These are phyloP conservation scores for Helogale parvula DNA, from an alignment of 2,113 vertebrate species.

Conservation along the genomic window DNA sequence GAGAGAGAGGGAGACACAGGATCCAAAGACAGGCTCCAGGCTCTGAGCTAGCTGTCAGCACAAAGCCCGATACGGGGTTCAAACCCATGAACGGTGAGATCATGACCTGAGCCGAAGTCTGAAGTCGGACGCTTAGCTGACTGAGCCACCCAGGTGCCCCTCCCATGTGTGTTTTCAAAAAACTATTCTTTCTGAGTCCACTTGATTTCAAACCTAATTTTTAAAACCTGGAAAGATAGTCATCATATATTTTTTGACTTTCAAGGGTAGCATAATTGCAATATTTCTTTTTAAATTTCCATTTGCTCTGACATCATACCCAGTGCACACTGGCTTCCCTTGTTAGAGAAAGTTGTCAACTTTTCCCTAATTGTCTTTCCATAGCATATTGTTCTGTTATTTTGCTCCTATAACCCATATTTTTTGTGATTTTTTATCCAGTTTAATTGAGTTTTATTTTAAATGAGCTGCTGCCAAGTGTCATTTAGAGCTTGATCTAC, in stretches of 20 bases:
- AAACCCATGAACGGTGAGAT: too few relatives aligned
- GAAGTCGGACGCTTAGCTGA: too few relatives aligned
- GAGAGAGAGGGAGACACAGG: too few relatives aligned
- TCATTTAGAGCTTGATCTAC: conserved; percentile 2
- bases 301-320: neutral
- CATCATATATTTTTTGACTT: neutral
- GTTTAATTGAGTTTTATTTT: conserved; percentile 48
- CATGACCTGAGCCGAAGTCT: too few relatives aligned
- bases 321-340: neutral
- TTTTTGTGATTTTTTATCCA: neutral
- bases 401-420: neutral
- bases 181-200: neutral
- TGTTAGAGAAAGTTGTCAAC: conserved; percentile 15
- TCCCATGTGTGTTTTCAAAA: neutral
- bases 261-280: neutral
- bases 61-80: too few relatives aligned
- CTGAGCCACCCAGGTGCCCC: too few relatives aligned
- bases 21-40: too few relatives aligned
- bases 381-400: neutral
- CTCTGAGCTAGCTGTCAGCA: too few relatives aligned
- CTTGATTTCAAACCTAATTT: neutral
- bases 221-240: neutral
- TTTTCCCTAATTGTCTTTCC: neutral
- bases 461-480: neutral
- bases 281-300: conserved; percentile 8